Conservation (phyloP, 2,888 invertebrate species). For the Galerucella pusilla region DNA sequence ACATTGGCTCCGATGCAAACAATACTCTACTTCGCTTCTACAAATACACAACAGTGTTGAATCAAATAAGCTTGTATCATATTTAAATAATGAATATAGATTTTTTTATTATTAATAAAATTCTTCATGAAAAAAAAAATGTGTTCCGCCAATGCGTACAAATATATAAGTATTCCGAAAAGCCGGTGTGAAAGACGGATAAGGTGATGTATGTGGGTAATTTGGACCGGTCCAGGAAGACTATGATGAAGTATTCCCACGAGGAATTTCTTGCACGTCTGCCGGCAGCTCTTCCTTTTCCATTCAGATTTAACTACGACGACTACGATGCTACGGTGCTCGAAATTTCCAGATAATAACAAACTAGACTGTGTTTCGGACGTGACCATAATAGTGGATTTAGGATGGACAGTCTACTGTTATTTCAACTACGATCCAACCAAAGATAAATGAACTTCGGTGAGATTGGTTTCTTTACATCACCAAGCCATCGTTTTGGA, state of each 20-base stretch:
- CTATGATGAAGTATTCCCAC: slow-evolving; percentile 60
- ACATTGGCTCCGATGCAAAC: no score
- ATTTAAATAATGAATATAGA: no score
- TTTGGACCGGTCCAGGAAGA: slow-evolving; percentile 59
- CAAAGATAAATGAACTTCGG: slow-evolving; percentile 12
- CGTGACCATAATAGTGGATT: slow-evolving; percentile 37
- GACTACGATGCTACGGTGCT: slow-evolving; percentile 48
- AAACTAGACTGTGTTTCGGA: slow-evolving; percentile 32
- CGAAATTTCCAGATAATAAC: slow-evolving; percentile 40
- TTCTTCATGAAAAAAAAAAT: background rate
- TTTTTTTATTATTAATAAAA: no score
- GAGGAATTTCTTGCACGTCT: slow-evolving; percentile 55
- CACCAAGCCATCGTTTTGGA: background rate
- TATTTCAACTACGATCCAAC: slow-evolving; percentile 11
- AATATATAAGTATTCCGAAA: slow-evolving; percentile 52
- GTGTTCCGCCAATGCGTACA: slow-evolving; percentile 18
- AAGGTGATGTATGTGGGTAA: slow-evolving; percentile 61
- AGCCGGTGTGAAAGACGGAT: slow-evolving; percentile 54
- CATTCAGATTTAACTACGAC: slow-evolving; percentile 45
- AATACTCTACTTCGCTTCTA: no score
- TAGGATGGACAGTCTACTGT: slow-evolving; percentile 32
- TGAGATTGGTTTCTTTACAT: slow-evolving; percentile 1
- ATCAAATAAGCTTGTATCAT: no score
- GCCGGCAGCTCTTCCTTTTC: slow-evolving; percentile 49
- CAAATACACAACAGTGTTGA: no score